phyloP scores from a whole-genome alignment of 1,140 invertebrate species.

The Diorhabda carinulata region DNA sequence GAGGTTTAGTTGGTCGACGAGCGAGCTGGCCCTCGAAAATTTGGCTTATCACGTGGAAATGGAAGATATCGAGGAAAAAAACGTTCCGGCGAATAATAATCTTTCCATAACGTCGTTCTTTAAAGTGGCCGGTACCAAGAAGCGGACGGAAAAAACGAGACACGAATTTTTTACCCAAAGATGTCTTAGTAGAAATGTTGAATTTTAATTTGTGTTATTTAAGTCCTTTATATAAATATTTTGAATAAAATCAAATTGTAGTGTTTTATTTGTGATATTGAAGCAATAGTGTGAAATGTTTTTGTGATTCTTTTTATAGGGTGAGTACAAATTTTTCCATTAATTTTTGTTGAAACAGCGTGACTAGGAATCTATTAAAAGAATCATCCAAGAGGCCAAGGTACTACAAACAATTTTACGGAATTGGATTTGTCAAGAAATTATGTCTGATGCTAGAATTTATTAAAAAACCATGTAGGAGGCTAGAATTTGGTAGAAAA shows the following conservation, averaged over 20 bases:
- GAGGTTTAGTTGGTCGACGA: conserved; percentile 96
- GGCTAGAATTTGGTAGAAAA: no score
- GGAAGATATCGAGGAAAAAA: conserved; percentile 54
- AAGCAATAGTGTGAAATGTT: not conserved
- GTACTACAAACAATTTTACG: no score
- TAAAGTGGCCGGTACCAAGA: conserved; percentile 42
- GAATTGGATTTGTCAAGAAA: no score
- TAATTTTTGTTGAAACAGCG: no score
- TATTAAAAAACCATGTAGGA: no score
- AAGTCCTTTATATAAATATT: no score
- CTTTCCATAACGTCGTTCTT: conserved; percentile 59
- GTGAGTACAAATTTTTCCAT: no score
- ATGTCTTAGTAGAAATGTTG: conserved; percentile 46
- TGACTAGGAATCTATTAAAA: no score
- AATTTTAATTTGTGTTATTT: conserved; percentile 26
- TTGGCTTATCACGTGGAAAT: conserved; percentile 73
- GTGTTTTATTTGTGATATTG: not conserved
- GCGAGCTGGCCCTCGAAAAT: conserved; percentile 73
- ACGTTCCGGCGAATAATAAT: conserved; percentile 26
- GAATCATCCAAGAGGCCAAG: no score
- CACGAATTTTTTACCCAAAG: conserved; percentile 59
- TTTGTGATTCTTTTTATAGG: not conserved
- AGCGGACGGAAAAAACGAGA: conserved; percentile 47
- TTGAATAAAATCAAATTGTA: conserved; percentile 1
- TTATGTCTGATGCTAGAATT: no score